These are phyloP conservation scores for Theropithecus gelada DNA, from an alignment of 2,113 vertebrate species.

Conservation along the genomic window DNA sequence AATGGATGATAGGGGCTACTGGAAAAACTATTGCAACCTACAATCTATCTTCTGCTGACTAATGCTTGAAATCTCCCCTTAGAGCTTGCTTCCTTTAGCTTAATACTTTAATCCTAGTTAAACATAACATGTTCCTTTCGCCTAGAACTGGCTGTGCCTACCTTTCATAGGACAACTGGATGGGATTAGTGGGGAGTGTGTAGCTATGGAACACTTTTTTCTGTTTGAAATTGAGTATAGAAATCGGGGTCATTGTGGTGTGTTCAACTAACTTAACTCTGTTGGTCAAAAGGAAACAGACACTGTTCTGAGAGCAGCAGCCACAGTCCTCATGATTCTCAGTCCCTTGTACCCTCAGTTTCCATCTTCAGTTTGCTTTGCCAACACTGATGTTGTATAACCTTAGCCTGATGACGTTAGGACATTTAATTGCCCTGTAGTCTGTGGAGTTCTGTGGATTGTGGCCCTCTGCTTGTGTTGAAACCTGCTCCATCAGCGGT, in stretches of 20 bases:
- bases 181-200: not conserved
- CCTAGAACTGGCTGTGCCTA: not conserved
- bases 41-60: not conserved
- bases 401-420: rapidly evolving
- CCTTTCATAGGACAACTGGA: not conserved
- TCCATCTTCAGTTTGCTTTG: not conserved
- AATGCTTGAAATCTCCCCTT: not conserved
- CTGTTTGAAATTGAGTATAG: not conserved
- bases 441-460: not conserved
- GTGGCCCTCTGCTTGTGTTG: not conserved
- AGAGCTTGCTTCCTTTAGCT: not conserved
- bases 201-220: not conserved
- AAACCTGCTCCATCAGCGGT: not conserved
- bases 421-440: not conserved
- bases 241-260: not conserved
- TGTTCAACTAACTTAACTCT: not conserved
- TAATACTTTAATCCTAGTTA: not conserved
- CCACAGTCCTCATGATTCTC: not conserved
- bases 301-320: not conserved
- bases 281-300: not conserved
- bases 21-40: not conserved
- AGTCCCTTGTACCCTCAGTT: not conserved
- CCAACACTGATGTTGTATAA: not conserved
- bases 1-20: not conserved
- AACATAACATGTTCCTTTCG: not conserved